Conservation (phyloP, 2,888 invertebrate species). For the Yponomeuta cagnagella region DNA sequence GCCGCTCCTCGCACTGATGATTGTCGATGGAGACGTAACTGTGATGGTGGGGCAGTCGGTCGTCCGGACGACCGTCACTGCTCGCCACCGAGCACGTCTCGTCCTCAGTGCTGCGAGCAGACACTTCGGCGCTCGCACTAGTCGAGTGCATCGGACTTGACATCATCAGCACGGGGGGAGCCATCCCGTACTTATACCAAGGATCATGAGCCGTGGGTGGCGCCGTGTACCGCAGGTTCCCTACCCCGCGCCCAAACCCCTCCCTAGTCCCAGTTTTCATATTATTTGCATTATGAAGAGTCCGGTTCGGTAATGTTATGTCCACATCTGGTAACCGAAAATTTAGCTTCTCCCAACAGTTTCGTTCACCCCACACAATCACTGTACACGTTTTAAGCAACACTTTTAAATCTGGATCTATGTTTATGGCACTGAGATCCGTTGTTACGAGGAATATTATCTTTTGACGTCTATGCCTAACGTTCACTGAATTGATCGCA, state of each 20-base stretch:
- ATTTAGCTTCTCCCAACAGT: constrained; percentile 92
- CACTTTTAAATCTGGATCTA: constrained; percentile 84
- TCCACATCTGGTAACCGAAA: constrained; percentile 88
- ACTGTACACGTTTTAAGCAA: constrained; percentile 83
- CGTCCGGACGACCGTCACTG: constrained; percentile 73
- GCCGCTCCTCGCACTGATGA: constrained; percentile 68
- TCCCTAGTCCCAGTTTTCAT: constrained; percentile 61
- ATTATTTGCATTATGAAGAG: constrained; percentile 70
- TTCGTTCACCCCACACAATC: constrained; percentile 86
- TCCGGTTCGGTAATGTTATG: constrained; percentile 75
- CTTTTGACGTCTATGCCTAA: constrained; percentile 78
- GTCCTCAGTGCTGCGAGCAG: constrained; percentile 77
- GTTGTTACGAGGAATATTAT: constrained; percentile 73
- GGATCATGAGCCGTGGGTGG: constrained; percentile 71
- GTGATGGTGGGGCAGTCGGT: constrained; percentile 71
- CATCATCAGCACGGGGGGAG: constrained; percentile 72
- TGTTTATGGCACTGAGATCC: constrained; percentile 78
- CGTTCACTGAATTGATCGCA: constrained; percentile 79
- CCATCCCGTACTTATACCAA: constrained; percentile 72
- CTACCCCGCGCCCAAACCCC: constrained; percentile 60
- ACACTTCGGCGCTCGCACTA: constrained; percentile 76
- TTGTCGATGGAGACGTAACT: constrained; percentile 76
- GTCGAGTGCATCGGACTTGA: constrained; percentile 79
- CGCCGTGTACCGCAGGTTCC: constrained; percentile 70
- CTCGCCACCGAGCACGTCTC: constrained; percentile 77